Conservation (phyloP, 2,797 vertebrate species). For the Linurgus olivaceus region DNA sequence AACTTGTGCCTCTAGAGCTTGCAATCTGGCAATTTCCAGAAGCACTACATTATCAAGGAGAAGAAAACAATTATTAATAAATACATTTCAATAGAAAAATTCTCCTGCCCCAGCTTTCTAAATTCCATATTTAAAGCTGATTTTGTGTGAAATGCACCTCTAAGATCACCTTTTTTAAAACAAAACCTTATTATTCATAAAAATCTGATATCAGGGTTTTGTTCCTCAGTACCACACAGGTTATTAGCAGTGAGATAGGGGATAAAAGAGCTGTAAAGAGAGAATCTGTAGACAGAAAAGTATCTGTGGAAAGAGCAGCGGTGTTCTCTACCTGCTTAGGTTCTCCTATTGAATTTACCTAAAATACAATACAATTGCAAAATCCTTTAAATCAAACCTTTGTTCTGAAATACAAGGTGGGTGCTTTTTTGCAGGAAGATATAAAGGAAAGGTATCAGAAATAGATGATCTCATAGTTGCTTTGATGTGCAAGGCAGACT, state of each 20-base stretch:
- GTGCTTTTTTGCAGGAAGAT: background rate
- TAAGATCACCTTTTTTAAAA: background rate
- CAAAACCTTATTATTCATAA: background rate
- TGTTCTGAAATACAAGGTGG: background rate
- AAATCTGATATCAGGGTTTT: background rate
- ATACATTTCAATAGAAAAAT: background rate
- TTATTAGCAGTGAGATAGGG: background rate
- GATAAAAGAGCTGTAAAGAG: background rate
- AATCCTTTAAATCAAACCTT: background rate
- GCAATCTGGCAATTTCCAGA: constrained; percentile 20
- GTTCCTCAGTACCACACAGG: background rate
- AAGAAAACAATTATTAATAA: constrained; percentile 13
- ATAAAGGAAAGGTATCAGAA: background rate
- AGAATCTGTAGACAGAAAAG: background rate
- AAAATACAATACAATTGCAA: background rate
- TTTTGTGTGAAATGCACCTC: background rate
- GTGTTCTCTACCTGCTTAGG: background rate
- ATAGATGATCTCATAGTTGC: background rate
- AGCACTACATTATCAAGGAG: background rate
- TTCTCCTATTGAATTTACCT: background rate
- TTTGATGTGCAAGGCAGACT: background rate
- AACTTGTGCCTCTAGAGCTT: constrained; percentile 23
- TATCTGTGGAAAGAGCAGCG: background rate
- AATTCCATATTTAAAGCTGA: background rate
- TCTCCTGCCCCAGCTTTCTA: background rate